Base-by-base conservation (phyloP, 2,113 vertebrate species). In the Seriola quinqueradiata region DNA sequence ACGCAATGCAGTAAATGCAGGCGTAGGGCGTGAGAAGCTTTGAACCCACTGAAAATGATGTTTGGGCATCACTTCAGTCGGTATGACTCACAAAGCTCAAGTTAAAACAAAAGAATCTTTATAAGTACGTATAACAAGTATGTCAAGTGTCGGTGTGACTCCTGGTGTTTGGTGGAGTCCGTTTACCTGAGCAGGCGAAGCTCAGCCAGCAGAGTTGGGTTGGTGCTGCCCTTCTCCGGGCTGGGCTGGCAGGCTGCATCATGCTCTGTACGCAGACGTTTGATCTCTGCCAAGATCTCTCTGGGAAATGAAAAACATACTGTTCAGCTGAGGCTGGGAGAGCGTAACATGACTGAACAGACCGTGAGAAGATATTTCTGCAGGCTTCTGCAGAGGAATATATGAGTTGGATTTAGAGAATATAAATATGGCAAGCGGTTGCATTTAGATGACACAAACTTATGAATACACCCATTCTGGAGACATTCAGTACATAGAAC, bases 271-370 rank as follows among this genome's bases (percentile, higher is more conserved):
- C 97, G 93, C 5, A 99, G 96, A 5, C 94, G 95, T 91, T 97
- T 97, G 42, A 99, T 99, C 90, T 99, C 98, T 32, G 97, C 97
- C 75, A 99, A 92, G 70, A 99, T 99, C 93, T 99, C 97, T 68
- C 98, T 99, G 34, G 1, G 84, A 80, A 86, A 90, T 59, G 52
- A 79, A 78, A 74, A 83, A 86, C 90, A 87, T 1, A 60, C 38
- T 17, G 42, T 73, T 91, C 83, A 91, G 73, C 59, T 46, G 5
- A 78, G 65, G 57, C 48, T 23, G 57, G 59, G 64, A 11, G 52
- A 48, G 59, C 21, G 32, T 54, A 50, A 71, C 66, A 76, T 52
- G 38, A 75, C 65, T n/a, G 50, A 81, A 64, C 84, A 82, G 68
- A 69, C 25, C 42, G 72, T 28, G 42, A 64, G 28, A n/a, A 34